Evolutionary conservation across 1,140 invertebrate genomes (phyloP), one percentile per base, ranked within the genome.

Genomic region (Ruditapes philippinarum): DNA sequence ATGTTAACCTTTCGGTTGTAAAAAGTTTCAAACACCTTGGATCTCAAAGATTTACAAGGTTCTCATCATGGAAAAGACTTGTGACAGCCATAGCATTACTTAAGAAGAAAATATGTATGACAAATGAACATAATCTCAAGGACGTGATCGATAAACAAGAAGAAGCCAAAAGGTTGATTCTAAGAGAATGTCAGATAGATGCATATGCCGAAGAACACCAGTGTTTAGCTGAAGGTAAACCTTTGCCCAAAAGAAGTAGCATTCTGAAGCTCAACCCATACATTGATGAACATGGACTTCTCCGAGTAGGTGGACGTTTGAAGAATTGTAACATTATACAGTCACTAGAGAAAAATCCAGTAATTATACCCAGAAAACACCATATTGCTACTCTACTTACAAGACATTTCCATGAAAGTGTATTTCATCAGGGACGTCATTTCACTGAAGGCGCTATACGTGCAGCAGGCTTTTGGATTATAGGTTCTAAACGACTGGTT

Each of bases 21-120:
- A 19, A 7, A 7, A 45, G 14, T 45, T 7, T 14, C 5, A 2
- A 22, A 62, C 57, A 62, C 5, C 19, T 19, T 28, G 19, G 19
- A 25, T 62, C 57, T 4, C 22, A 62, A 19, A 74, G 31, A 25
- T 76, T 73, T 60, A 25, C 51, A 22, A 17, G 11, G 38, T 82
- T 65, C 80, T 82, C 54, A 40, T 54, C 22, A n/a, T 82, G 80
- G 60, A n/a, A 68, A 42, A 62, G 36, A 28, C 51, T 84, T 31
- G 54, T 73, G 4, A 1, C 40, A n/a, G 57, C 65, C n/a, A 25
- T 84, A 45, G 1, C 19, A 45, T 40, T 70, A 1, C 19, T 84
- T 14, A 17, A 5, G 14, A 28, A 1, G n/a, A 40, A 65, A 70
- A 28, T 31, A 31, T 5, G 33, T 14, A 31, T 12, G 5, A 7